Base-by-base conservation (phyloP, 1,140 invertebrate genomes). In the Megalonaias nervosa region DNA sequence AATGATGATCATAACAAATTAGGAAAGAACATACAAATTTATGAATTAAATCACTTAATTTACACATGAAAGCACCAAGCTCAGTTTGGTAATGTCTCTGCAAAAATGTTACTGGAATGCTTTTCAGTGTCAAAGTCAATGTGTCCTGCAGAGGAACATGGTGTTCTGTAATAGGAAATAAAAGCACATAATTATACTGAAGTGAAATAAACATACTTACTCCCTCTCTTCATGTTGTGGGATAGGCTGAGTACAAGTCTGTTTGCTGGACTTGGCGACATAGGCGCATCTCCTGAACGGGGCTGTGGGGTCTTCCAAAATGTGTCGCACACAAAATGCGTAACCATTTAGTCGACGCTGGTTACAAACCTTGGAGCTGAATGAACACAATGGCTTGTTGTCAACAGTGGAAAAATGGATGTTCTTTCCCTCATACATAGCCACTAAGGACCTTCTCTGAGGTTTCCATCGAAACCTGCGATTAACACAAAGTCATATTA, bases 381-480 rank as follows among this genome's bases (percentile, higher is more conserved):
- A 92, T 23, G 91, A 92, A 83, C 92, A 92, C 59, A 92, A 83
- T 15, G 91, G 91, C 83, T 92, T 92, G 77, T 92, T 90, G 86
- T 92, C 92, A 74, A 89, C 81, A 58, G 88, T 88, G 71, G 91
- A 92, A 78, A 88, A 92, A 80, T 92, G 92, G 72, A 92, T 92
- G 83, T 93, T 91, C 86, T 92, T 92, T 67, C 92, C 92, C 84
- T 92, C 92, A 87, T 90, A 92, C 92, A 92, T 92, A 81, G 83
- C 89, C 85, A 71, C 77, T 62, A 73, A 62, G 74, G 69, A 76
- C 70, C 60, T 67, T 68, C 58, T 16, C 58, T 59, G 72, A 64
- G 67, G 68, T 67, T 68, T 70, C 67, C 38, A 68, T 79, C 65
- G 66, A 69, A 62, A 77, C 59, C 23, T 21, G 57, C 23, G 77